Base-by-base conservation (phyloP, 2,888 invertebrate genomes). In the Phasia obesa region DNA sequence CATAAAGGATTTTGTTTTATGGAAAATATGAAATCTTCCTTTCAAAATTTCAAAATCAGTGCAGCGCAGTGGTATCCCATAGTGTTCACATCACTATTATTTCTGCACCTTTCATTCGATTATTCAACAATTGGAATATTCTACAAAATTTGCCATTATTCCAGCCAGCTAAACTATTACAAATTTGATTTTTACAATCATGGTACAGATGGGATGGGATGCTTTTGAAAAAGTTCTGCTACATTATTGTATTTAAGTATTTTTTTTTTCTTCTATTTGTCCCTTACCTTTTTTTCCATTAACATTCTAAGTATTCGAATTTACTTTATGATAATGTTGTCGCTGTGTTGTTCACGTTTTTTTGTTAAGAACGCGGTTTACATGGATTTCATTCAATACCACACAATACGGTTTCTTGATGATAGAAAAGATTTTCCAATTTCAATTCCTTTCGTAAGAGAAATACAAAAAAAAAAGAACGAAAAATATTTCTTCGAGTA, bases 101-200 rank as follows among this genome's bases (percentile, higher is more conserved):
- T 35, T 5, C 25, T 25, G 1, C 7, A 5, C 38, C 13, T 60
- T 25, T 35, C 15, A 5, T n/a, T n/a, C 21, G 0, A 19, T 17
- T 9, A 19, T 17, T 13, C 6, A 3, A 27, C 27, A 27, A 27
- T 11, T 0, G 38, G 57, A 60, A 31, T n/a, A 47, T 79, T 79
- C 21, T 19, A 59, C 21, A 69, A 74, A 77, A 57, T 49, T 78
- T 70, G 57, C 55, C 44, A 67, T 81, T 79, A 65, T 67, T 79
- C 38, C 44, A 83, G 38, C 47, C 76, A 76, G 62, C 70, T 76
- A 83, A 83, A 83, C 79, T 71, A 49, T 71, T 83, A 83, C 79
- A 83, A 83, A 83, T 83, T 83, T 75, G 74, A 76, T 79, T 76
- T 76, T 53, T 53, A 15, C 62, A 76, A 23, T 65, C 60, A 44